Evolutionary conservation across 2,888 invertebrate species (phyloP), one percentile per base, ranked within the genome.

Genomic region (Xestoiulus laeticollis): DNA sequence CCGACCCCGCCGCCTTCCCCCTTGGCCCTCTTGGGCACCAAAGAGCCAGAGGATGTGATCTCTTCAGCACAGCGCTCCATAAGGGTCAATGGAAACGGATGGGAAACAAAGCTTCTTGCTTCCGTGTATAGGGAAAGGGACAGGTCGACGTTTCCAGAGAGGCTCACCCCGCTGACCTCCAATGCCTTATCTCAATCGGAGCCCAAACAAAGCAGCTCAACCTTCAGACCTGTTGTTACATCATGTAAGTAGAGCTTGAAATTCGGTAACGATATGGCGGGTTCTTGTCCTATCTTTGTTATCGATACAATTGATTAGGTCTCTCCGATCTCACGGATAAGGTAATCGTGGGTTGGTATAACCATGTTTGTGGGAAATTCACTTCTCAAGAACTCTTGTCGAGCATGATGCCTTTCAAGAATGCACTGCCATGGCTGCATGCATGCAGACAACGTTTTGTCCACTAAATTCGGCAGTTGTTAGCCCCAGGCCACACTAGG

Each of bases 21-120:
- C 19, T 19, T 87, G 30, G 91, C 92, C 0, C 92, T 93, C 16
- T 16, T 48, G 1, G 16, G 48, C 6, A 2, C 48, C 48, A 48
- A 48, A 16, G 48, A 48, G 12, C 48, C 12, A 1, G 48, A 48
- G 48, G 48, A 48, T 1, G 12, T 16, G 14, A 16, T 48, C 4
- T 48, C 48, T 10, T 16, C 48, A 16, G 14, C 48, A 48, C 14
- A 4, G 12, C 48, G 12, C 4, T 48, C 48, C 48, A 16, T 1
- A 4, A 3, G 12, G 48, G 48, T 48, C 48, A 16, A 10, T 16
- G 48, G 4, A 48, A 48, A 48, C 48, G 14, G 16, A 4, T 48
- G 48, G 48, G 48, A 48, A 48, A 16, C 16, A 16, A 10, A 48
- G 48, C 12, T 2, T 16, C 48, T 48, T 3, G 16, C 48, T 48